A percentile compares a stretch with the other conserved stretches of the same genome.
Conservation (phyloP, 2,888 invertebrate genomes). For the Lasioglossum lativentre region DNA sequence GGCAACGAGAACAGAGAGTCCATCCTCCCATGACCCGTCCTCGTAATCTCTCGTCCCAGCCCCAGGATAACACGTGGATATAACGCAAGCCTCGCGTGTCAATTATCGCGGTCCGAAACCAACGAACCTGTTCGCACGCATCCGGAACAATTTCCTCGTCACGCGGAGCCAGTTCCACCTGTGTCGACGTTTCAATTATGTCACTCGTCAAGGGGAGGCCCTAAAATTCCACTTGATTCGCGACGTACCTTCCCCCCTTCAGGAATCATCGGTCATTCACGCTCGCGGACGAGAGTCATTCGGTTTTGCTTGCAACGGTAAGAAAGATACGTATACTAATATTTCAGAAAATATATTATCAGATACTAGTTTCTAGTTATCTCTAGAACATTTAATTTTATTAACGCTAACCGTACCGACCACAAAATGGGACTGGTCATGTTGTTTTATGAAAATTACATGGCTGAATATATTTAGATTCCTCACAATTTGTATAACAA, state of each 20-base stretch:
- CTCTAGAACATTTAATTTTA: no score
- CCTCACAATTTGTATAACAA: no score
- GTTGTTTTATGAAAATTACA: no score
- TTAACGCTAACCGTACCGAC: no score
- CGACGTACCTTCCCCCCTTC: neutral
- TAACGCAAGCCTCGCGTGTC: slow-evolving; percentile 37
- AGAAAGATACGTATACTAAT: neutral
- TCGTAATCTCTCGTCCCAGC: slow-evolving; percentile 10
- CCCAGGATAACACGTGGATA: neutral
- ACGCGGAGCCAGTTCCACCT: slow-evolving; percentile 56
- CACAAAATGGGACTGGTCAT: no score
- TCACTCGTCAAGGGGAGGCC: slow-evolving; percentile 41
- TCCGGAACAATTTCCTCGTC: slow-evolving; percentile 59
- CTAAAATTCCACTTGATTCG: slow-evolving; percentile 23
- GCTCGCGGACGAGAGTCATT: neutral
- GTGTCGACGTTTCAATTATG: slow-evolving; percentile 54
- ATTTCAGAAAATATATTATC: no score
- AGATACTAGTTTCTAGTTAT: no score
- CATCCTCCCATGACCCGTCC: neutral
- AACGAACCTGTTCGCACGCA: slow-evolving; percentile 48
- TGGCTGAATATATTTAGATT: no score
- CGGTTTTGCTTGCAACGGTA: neutral
- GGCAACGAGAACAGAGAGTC: neutral
- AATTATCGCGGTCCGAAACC: slow-evolving; percentile 55
- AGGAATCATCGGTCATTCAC: neutral